These are phyloP conservation scores for Hemibagrus wyckioides DNA, from an alignment of 2,113 vertebrate species.

Conservation along the genomic window DNA sequence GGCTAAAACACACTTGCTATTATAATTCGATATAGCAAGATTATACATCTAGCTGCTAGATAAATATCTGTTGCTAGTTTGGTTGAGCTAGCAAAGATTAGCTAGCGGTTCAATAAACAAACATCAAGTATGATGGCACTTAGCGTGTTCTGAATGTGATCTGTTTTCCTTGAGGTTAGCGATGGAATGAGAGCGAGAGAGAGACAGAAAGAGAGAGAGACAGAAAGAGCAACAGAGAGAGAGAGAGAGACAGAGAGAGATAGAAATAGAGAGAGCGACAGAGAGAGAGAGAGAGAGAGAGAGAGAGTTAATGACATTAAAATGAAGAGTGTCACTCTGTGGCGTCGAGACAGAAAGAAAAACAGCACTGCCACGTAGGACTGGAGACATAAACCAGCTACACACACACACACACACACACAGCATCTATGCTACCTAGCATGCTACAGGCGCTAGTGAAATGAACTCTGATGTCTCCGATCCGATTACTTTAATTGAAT, in stretches of 20 bases:
- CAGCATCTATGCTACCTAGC: slow-evolving; percentile 36
- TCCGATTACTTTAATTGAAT: slow-evolving; percentile 67
- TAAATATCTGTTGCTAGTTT: neutral
- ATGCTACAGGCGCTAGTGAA: slow-evolving; percentile 29
- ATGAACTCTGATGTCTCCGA: slow-evolving; percentile 47
- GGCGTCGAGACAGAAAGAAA: slow-evolving; percentile 12
- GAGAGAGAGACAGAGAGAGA: neutral
- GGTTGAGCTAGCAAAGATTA: neutral
- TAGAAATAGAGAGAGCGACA: too few relatives aligned
- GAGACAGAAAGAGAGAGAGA: neutral
- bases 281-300: neutral
- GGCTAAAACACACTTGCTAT: neutral
- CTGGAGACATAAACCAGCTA: neutral
- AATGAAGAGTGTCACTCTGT: slow-evolving; percentile 16
- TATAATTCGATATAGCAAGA: neutral
- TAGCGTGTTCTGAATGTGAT: neutral
- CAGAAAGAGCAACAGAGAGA: neutral
- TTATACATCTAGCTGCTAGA: neutral
- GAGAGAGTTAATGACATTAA: neutral
- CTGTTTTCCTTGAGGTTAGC: neutral
- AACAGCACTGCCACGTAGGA: slow-evolving; percentile 30
- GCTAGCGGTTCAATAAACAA: neutral
- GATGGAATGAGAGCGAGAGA: neutral
- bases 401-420: slow-evolving; percentile 30
- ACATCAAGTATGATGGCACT: neutral